A percentile compares a stretch with the other conserved stretches of the same genome.
Conservation (phyloP, 2,888 invertebrate genomes). For the Hofmannophila pseudospretella region DNA sequence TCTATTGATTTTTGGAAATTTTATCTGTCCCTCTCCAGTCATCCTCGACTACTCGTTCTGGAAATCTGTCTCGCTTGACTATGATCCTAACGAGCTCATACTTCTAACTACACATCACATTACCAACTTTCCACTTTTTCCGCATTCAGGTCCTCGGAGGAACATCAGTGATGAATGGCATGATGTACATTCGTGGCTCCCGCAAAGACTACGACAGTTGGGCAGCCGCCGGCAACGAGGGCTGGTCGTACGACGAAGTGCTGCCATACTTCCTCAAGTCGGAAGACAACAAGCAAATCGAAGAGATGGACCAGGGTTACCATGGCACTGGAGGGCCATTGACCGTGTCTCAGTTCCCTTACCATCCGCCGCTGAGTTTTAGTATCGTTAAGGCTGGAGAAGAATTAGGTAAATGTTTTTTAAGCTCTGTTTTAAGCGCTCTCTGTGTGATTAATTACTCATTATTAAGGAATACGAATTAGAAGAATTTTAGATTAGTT, state of each 20-base stretch:
- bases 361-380: slow-evolving; percentile 89
- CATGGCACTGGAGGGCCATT: slow-evolving; percentile 88
- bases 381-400: slow-evolving; percentile 87
- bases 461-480: no score
- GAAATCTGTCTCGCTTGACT: no score
- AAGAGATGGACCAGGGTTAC: slow-evolving; percentile 85
- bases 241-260: slow-evolving; percentile 94
- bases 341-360: slow-evolving; percentile 89
- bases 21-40: no score
- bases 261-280: slow-evolving; percentile 93
- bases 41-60: no score
- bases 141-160: slow-evolving; percentile 91
- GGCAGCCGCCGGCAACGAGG: slow-evolving; percentile 90
- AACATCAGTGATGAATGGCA: slow-evolving; percentile 95
- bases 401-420: slow-evolving; percentile 87
- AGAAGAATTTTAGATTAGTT: no score
- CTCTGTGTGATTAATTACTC: no score
- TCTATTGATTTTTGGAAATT: no score
- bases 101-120: no score
- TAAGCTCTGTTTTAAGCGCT: no score
- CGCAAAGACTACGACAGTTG: slow-evolving; percentile 92
- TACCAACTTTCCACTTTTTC: no score
- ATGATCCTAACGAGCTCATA: no score
- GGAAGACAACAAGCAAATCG: slow-evolving; percentile 85
- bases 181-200: slow-evolving; percentile 96